Conservation (phyloP, 2,888 invertebrate species). For the Andrena trimmerana region DNA sequence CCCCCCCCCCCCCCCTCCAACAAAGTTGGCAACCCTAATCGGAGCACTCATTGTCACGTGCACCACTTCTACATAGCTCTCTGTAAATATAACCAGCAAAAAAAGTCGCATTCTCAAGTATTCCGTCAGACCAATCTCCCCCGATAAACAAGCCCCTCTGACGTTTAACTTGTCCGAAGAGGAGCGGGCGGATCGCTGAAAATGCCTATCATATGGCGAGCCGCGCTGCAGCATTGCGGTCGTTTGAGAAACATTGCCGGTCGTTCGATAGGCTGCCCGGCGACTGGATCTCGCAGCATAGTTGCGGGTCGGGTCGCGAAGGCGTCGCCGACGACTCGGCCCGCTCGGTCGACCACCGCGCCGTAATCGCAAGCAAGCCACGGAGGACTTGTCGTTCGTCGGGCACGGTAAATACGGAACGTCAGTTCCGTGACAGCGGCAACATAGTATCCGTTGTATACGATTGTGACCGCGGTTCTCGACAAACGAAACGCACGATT, state of each 20-base stretch:
- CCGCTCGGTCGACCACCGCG: slow-evolving; percentile 13
- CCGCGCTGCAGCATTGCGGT: no score
- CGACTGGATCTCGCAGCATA: neutral
- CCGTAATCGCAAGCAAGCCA: slow-evolving; percentile 33
- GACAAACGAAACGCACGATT: slow-evolving; percentile 56
- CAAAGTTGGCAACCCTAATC: no score
- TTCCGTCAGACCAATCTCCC: neutral
- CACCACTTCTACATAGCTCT: neutral
- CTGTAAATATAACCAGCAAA: neutral
- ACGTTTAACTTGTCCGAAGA: neutral
- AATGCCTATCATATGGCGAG: neutral
- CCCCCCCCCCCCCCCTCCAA: no score
- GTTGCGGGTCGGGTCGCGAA: neutral
- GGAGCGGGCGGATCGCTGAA: neutral
- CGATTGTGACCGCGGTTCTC: slow-evolving; percentile 49
- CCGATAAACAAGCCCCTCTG: neutral
- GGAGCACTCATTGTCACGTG: no score
- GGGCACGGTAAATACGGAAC: slow-evolving; percentile 37
- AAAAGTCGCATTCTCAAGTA: neutral
- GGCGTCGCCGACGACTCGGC: slow-evolving; percentile 13
- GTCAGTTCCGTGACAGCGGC: slow-evolving; percentile 53
- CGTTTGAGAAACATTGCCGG: neutral
- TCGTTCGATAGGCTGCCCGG: slow-evolving; percentile 3
- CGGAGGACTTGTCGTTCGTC: slow-evolving; percentile 16
- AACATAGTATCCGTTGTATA: slow-evolving; percentile 50